Percentiles rank a stretch among this genome's conserved stretches.
Conservation (phyloP, 2,113 vertebrate species). For the Manacus vitellinus region DNA sequence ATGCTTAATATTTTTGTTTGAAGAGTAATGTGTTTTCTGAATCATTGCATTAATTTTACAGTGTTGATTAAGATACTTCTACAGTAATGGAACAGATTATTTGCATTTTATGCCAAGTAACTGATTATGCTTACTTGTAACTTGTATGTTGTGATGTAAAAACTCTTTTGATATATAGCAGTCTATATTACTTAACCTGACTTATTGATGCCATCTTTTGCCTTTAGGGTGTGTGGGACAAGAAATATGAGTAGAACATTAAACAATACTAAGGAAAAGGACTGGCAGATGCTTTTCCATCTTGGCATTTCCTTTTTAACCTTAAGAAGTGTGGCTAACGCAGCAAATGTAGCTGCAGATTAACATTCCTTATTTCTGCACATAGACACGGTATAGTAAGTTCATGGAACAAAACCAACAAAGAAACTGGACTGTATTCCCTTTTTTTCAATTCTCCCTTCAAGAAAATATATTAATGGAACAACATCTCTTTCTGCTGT, state of each 20-base stretch:
- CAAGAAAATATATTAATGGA: background rate
- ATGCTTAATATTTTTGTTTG: slow-evolving; percentile 23
- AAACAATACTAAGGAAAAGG: background rate
- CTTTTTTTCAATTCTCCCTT: background rate
- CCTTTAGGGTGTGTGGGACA: background rate
- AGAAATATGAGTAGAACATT: background rate
- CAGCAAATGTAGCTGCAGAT: background rate
- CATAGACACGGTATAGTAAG: background rate
- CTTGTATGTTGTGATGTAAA: background rate
- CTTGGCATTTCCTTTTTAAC: background rate
- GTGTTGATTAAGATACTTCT: background rate
- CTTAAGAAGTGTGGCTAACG: background rate
- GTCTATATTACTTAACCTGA: background rate
- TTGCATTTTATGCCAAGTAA: background rate
- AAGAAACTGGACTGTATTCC: background rate
- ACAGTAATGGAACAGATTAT: slow-evolving; percentile 2
- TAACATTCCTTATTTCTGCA: background rate
- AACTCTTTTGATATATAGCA: background rate
- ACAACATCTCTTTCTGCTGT: background rate
- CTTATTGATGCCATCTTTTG: background rate
- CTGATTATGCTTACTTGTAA: background rate
- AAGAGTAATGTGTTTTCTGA: slow-evolving; percentile 11
- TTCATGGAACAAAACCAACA: background rate
- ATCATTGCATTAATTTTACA: slow-evolving; percentile 3
- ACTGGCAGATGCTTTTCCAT: background rate